A percentile compares a stretch with the other conserved stretches of the same genome.
These are phyloP conservation scores for Heterodera carotae DNA, from an alignment of 1,140 invertebrate genomes.

Conservation along the genomic window DNA sequence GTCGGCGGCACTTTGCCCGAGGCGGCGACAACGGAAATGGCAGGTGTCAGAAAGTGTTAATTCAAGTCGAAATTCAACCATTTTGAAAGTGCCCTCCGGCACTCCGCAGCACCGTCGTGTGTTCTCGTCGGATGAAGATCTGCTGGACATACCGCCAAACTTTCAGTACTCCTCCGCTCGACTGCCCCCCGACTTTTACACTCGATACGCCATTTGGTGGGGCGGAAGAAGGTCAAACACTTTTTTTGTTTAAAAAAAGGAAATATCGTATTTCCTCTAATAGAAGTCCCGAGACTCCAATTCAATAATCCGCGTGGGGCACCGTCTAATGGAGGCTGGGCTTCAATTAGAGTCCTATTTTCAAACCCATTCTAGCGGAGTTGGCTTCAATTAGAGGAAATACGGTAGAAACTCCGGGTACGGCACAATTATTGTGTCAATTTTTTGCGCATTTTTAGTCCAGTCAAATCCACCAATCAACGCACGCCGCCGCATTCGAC, in stretches of 20 bases:
- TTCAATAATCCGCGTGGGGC: too few species aligned
- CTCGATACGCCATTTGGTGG: slow-evolving; percentile 16
- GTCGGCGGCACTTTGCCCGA: background rate
- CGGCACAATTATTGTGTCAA: background rate
- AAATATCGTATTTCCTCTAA: too few species aligned
- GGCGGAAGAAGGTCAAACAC: slow-evolving; percentile 1
- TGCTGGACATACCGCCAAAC: slow-evolving; percentile 28
- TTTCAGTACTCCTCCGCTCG: slow-evolving; percentile 26
- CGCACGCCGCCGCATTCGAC: background rate
- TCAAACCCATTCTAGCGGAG: too few species aligned
- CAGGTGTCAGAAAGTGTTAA: background rate
- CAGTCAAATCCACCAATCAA: background rate
- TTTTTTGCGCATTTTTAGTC: background rate
- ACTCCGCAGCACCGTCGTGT: background rate
- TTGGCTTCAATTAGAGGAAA: too few species aligned
- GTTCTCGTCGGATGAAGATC: slow-evolving; percentile 28
- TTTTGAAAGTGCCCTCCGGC: background rate
- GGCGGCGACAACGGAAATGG: background rate
- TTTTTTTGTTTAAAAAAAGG: too few species aligned
- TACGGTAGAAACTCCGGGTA: background rate
- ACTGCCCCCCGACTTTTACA: slow-evolving; percentile 22
- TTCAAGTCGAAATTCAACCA: background rate
- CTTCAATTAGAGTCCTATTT: too few species aligned
- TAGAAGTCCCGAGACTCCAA: too few species aligned
- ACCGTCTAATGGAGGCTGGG: too few species aligned